Evolutionary conservation across 2,888 invertebrate species (phyloP), one percentile per base, ranked within the genome.

Genomic region (Leptopilina drosophilae): DNA sequence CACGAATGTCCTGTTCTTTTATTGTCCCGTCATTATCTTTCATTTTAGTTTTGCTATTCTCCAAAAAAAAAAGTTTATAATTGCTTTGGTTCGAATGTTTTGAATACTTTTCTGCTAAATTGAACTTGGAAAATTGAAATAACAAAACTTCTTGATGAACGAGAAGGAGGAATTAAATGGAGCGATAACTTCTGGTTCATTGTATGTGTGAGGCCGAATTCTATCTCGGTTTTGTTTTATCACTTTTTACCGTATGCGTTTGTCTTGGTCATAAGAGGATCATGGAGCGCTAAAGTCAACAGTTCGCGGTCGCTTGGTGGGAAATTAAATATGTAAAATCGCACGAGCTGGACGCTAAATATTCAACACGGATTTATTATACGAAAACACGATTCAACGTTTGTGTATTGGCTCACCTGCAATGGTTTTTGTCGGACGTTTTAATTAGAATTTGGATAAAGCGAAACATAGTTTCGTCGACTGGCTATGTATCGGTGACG

Each of bases 261-360:
- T 73, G 56, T 33, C 73, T 73, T 73, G 26, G 73, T 56, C 56
- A 73, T 73, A 73, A 73, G 73, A 73, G 73, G 73, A 73, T 73
- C 56, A 73, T 14, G 73, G 73, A 14, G 53, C 73, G 26, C 14
- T 15, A 73, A 73, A 73, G 73, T 73, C 73, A 73, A 73, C 73
- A 73, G 46, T 46, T 77, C 77, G 42, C 20, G 59, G 53, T 78
- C 76, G 77, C 76, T 42, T 42, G 67, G 73, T 73, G 26, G 64
- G 64, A 81, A 80, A 81, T 81, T 81, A 78, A 81, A 80, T 78
- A 81, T 81, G 81, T 81, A 78, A 80, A 81, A 81, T 69, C 77
- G 75, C 77, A 66, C 69, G 67, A 78, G 78, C 42, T 73, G 40
- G 64, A 46, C 67, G 64, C 64, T 75, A 46, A 40, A 79, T 76